phyloP scores from a whole-genome alignment of 2,797 vertebrate genomes.

The Zenarchopterus dispar region DNA sequence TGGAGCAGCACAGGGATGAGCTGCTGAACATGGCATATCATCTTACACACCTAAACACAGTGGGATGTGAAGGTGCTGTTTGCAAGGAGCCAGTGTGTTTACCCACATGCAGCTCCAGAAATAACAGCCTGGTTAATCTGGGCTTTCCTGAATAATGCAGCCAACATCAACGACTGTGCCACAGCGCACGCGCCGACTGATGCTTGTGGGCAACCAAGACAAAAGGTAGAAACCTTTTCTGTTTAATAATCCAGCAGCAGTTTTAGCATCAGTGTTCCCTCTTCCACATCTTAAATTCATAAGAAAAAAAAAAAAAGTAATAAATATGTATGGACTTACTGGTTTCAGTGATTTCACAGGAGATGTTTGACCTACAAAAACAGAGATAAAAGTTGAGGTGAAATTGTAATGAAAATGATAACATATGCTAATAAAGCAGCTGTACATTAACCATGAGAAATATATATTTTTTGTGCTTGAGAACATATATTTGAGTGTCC shows the following conservation, averaged over 20 bases:
- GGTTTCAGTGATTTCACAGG: constrained; percentile 91
- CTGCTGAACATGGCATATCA: constrained; percentile 62
- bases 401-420: not conserved
- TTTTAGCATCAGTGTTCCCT: constrained; percentile 3
- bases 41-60: constrained; percentile 57
- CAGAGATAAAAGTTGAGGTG: constrained; percentile 13
- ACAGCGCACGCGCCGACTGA: not conserved
- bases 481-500: too few relatives aligned
- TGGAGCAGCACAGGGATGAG: constrained; percentile 55
- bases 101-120: constrained; percentile 68
- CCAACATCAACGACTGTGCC: constrained; percentile 19
- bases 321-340: constrained; percentile 70
- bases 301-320: not conserved
- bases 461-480: too few relatives aligned
- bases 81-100: constrained; percentile 68
- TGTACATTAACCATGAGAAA: not conserved
- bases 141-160: constrained; percentile 65
- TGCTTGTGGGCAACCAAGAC: constrained; percentile 32
- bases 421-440: constrained; percentile 5
- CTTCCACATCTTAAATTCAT: constrained; percentile 5
- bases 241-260: constrained; percentile 58
- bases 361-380: constrained; percentile 90
- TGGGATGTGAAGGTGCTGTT: constrained; percentile 57
- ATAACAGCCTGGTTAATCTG: constrained; percentile 66
- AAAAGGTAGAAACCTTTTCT: constrained; percentile 15